Evolutionary conservation across 2,888 invertebrate genomes (phyloP), one percentile per base, ranked within the genome.

Genomic region (Trissoscelio sp.): DNA sequence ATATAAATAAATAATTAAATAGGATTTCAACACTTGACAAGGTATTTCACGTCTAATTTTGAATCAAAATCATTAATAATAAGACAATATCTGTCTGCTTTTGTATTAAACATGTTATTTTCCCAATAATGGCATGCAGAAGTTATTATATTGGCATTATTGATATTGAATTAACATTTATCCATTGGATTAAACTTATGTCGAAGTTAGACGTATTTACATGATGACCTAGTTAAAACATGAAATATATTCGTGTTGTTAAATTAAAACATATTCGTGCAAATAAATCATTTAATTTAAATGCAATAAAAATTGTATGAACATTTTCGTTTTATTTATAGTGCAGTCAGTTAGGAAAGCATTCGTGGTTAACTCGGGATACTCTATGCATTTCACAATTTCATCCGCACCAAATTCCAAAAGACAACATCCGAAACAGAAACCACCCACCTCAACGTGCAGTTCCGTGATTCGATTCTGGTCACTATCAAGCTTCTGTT

Each of bases 401-500:
- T 51, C 51, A 51, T 51, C 24, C 12, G 12, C n/a, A 51, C 11
- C 51, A 51, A 51, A 51, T 51, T 51, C 16, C 24, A 24, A 51
- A 51, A 22, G 51, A 51, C 51, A 51, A 24, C 51, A 51, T 51
- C 24, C 51, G 51, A 51, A 51, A 51, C 24, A 24, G 51, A 51
- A 51, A 51, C 51, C 51, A 24, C 51, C 24, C 12, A 24, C 9
- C 51, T 51, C 24, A 9, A 55, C 55, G 34, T 55, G 18, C 34
- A 34, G 31, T 55, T 34, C 18, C 31, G 34, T 55, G 34, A 55
- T 55, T 55, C 18, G 55, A 55, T 55, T 55, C 55, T 55, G 34
- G 55, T 55, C 55, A 55, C 34, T 55, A 55, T 55, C 55, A 55
- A 55, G 12, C 55, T 55, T 18, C 31, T 20, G 55, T 55, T 55